phyloP scores from a whole-genome alignment of 2,888 invertebrate genomes.

The Trissolcus brochymenae region DNA sequence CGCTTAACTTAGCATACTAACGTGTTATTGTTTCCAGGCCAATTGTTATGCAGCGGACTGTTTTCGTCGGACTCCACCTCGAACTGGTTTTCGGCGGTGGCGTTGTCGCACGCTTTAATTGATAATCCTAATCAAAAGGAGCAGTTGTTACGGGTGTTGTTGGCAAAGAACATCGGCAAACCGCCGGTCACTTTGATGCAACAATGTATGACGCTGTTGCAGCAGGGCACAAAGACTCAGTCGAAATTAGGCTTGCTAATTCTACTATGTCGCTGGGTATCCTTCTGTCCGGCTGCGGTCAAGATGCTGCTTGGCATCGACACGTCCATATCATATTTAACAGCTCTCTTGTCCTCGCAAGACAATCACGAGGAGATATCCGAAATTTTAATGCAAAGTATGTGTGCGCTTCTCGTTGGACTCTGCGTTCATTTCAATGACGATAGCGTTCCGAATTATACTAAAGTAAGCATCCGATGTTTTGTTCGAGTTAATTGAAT shows the following conservation, averaged over 20 bases:
- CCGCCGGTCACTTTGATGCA: slow-evolving; percentile 93
- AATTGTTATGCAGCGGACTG: slow-evolving; percentile 93
- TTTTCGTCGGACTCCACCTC: slow-evolving; percentile 92
- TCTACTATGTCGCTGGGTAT: slow-evolving; percentile 92
- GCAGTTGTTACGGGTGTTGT: slow-evolving; percentile 91
- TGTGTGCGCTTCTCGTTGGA: slow-evolving; percentile 95
- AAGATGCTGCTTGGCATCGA: slow-evolving; percentile 87
- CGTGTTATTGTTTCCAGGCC: slow-evolving; percentile 79
- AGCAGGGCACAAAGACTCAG: slow-evolving; percentile 88
- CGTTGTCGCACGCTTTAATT: slow-evolving; percentile 91
- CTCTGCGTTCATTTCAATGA: slow-evolving; percentile 94
- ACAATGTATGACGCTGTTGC: slow-evolving; percentile 90
- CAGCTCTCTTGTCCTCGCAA: slow-evolving; percentile 80
- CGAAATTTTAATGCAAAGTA: slow-evolving; percentile 90
- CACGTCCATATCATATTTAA: slow-evolving; percentile 90
- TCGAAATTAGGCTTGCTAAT: slow-evolving; percentile 93
- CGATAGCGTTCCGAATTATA: slow-evolving; percentile 85
- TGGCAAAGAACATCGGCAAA: slow-evolving; percentile 89
- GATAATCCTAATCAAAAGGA: slow-evolving; percentile 92
- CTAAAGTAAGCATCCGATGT: slow-evolving; percentile 77
- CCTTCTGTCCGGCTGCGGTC: slow-evolving; percentile 89
- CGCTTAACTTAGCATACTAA: too few relatives aligned
- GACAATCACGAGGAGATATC: slow-evolving; percentile 93
- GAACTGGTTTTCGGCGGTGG: slow-evolving; percentile 97
- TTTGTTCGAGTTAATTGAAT: slow-evolving; percentile 1